These are phyloP conservation scores for human DNA, from an alignment of 2,113 vertebrate species.

Conservation along the genomic window GRCh38 chr21:30066001-30066500, in stretches of 20 bases:
- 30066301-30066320: background rate
- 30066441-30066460: background rate
- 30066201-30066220: background rate
- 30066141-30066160: background rate
- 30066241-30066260: background rate
- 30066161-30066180: background rate
- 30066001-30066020: too few relatives aligned
- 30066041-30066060: background rate
- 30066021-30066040: background rate
- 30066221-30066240: background rate
- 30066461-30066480: background rate
- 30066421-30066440: background rate
- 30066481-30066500: background rate
- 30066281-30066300: background rate
- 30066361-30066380: background rate
- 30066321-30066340: background rate
- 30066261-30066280: background rate
- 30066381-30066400: background rate
- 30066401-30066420: background rate
- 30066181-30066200: background rate
- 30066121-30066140: background rate
- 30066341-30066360: background rate
- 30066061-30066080: background rate
- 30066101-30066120: background rate
- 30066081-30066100: background rate